Conservation (phyloP, 2,113 vertebrate species). For the Parotia lawesii region DNA sequence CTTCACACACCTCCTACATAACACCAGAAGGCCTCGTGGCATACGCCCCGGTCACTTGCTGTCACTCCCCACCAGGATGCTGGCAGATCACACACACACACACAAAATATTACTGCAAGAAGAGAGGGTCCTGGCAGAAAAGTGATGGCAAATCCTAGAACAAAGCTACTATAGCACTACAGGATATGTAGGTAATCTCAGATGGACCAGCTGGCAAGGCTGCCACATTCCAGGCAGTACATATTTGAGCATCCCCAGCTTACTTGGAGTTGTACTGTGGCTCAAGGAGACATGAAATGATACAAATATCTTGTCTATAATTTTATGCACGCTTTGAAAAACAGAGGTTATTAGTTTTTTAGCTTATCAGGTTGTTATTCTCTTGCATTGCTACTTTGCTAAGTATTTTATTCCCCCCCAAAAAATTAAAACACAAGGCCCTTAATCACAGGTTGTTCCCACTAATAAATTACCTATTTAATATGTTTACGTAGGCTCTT, state of each 20-base stretch:
- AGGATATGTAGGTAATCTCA: neutral
- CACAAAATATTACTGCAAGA: neutral
- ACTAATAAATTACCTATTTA: neutral
- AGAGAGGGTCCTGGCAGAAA: neutral
- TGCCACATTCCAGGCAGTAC: neutral
- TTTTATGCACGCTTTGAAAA: neutral
- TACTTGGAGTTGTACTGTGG: neutral
- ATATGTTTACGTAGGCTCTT: neutral
- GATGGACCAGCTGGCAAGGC: neutral
- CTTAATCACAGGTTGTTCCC: neutral
- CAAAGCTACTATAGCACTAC: neutral
- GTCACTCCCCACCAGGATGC: neutral
- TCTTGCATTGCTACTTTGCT: neutral
- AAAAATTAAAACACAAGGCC: neutral
- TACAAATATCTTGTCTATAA: neutral
- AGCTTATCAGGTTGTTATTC: neutral
- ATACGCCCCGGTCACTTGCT: neutral
- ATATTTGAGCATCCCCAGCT: accelerated
- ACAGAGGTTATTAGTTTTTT: neutral
- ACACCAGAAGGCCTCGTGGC: neutral
- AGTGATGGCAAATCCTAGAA: neutral
- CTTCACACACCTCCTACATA: neutral
- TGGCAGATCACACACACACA: neutral
- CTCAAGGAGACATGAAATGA: neutral
- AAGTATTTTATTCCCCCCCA: neutral